These are phyloP conservation scores for Sycophaga agraensis DNA, from an alignment of 1,140 invertebrate species.

Conservation along the genomic window DNA sequence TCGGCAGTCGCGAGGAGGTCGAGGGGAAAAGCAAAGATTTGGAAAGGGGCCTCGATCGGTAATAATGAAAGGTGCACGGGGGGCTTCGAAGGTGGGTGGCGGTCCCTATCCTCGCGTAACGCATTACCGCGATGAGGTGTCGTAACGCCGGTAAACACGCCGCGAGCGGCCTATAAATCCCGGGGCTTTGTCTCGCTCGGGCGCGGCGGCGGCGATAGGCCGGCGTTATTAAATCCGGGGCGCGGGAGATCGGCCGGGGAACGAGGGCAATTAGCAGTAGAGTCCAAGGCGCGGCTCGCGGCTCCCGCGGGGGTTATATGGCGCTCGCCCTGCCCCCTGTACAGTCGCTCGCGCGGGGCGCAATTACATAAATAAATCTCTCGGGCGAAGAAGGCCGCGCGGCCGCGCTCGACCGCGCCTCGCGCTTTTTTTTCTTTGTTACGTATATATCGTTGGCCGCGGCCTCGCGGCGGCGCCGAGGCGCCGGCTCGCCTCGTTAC, in stretches of 20 bases:
- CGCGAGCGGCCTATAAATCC: slow-evolving; percentile 39
- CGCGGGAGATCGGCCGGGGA: slow-evolving; percentile 37
- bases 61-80: no score
- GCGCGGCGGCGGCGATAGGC: slow-evolving; percentile 41
- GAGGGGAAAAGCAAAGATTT: no score
- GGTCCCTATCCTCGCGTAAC: no score
- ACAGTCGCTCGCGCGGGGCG: slow-evolving; percentile 46
- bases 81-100: no score
- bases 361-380: slow-evolving; percentile 56
- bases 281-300: neutral
- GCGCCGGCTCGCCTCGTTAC: no score
- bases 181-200: slow-evolving; percentile 37
- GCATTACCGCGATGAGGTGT: slow-evolving; percentile 12
- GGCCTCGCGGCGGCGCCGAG: no score
- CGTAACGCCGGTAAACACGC: slow-evolving; percentile 32
- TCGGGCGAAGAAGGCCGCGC: slow-evolving; percentile 49
- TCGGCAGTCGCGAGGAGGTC: no score
- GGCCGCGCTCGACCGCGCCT: slow-evolving; percentile 42
- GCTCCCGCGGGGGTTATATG: no score
- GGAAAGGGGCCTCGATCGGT: no score
- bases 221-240: slow-evolving; percentile 41
- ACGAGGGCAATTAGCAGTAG: slow-evolving; percentile 40
- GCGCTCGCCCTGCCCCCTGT: no score
- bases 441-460: no score
- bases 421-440: no score